Evolutionary conservation across 2,888 invertebrate genomes (phyloP).

Genomic region (Drosophila pseudotalamancana): DNA sequence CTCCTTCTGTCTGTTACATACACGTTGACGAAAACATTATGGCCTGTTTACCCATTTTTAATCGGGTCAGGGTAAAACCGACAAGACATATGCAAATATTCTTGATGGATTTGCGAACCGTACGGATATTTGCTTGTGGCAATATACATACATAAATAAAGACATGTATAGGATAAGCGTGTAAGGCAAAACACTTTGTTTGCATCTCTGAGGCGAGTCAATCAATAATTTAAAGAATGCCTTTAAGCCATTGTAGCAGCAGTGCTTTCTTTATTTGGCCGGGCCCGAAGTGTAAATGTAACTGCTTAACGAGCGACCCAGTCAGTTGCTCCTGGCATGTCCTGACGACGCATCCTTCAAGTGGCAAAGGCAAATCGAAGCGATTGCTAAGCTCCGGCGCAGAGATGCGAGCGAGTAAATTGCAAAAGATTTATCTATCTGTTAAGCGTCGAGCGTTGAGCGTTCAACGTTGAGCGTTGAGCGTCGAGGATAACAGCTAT

Average conservation of each 20-base stretch:
- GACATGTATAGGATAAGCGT: too few species aligned
- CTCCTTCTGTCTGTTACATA: too few species aligned
- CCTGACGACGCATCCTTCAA: background rate
- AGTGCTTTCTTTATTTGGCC: slow-evolving; percentile 60
- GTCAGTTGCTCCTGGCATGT: slow-evolving; percentile 9
- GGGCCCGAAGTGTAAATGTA: slow-evolving; percentile 51
- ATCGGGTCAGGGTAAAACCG: too few species aligned
- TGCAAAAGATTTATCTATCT: slow-evolving; percentile 69
- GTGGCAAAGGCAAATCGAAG: slow-evolving; percentile 28
- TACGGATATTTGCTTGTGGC: too few species aligned
- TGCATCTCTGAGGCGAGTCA: too few species aligned
- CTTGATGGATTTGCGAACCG: too few species aligned
- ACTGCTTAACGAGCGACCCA: slow-evolving; percentile 56
- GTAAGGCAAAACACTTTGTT: too few species aligned
- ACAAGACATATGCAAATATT: too few species aligned
- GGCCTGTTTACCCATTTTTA: too few species aligned
- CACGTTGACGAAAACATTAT: too few species aligned
- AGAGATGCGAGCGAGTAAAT: slow-evolving; percentile 52
- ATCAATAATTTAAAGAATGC: slow-evolving; percentile 69
- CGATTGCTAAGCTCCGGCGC: slow-evolving; percentile 24
- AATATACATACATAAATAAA: too few species aligned
- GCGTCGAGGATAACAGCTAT: slow-evolving; percentile 23
- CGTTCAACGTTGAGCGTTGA: slow-evolving; percentile 14
- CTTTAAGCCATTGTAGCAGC: slow-evolving; percentile 56
- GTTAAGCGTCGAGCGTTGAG: too few species aligned